Evolutionary conservation across 2,888 invertebrate genomes (phyloP), one percentile per base, ranked within the genome.

Genomic region (Cinara cedri): DNA sequence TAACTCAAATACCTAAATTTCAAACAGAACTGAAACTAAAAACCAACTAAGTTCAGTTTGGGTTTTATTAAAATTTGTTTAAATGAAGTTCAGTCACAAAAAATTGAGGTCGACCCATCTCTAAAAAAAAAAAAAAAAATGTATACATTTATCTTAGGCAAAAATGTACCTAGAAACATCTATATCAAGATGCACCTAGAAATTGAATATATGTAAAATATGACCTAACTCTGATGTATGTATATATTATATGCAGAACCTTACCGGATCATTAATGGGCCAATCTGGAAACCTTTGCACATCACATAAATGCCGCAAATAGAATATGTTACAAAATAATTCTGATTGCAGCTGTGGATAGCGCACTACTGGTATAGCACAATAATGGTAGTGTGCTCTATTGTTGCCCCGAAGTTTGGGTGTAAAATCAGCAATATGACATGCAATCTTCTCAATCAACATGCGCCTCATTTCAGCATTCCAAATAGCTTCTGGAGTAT

Each of bases 401-500:
- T 96, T 94, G 87, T 99, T 98, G 83, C 96, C 95, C 83, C 94
- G 91, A 76, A 99, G 88, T 1, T 97, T 91, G 1, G 97, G 97
- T 9, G 96, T 94, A 87, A 98, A 99, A 87, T 99, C 99, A 10
- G 96, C 96, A 83, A 99, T 94, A 87, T 99, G 99, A 0, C 96
- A 92, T 0, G 98, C 96, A 75, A 99, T 93, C 87, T 97, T 96
- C 88, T 97, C 97, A 84, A 99, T 98, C 84, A 99, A 88, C 90
- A 97, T 91, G 19, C 97, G 91, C 84, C 94, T 91, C 98, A 99
- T 99, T 87, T 97, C 97, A 0, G 93, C 90, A 86, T 95, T 98
- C 99, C 99, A 99, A 83, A 99, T 99, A 0, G 97, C 98, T 87
- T 99, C 99, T 0, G 99, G 99, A 10, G 98, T 99, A 87, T 99